Base-by-base conservation (phyloP, 2,888 invertebrate genomes). In the Spisula subtruncata region DNA sequence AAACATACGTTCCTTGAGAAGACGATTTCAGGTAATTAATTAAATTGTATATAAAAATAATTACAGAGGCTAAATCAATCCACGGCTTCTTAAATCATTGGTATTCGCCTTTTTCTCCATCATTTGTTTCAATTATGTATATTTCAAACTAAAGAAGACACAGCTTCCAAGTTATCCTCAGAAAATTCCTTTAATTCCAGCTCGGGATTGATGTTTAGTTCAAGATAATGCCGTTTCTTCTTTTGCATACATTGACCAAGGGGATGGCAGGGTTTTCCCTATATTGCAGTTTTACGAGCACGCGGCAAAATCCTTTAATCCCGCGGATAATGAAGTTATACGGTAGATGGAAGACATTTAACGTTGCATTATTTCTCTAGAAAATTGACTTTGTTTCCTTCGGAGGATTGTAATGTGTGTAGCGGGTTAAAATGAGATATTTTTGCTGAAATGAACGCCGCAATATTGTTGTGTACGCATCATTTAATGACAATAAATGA, bases 351-450 rank as follows among this genome's bases (percentile, higher is more conserved):
- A 88, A 90, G 84, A 86, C 86, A 88, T 92, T 89, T 90, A 94
- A 94, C 94, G 93, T 93, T 89, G 92, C 90, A 91, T 94, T 94
- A 94, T 94, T 94, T 94, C 92, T 81, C 82, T 81, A 91, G 94
- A 93, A 94, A 94, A 94, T 94, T 94, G 94, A 93, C 94, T 94
- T 94, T 92, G 91, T 93, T 93, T 94, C 92, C 94, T 91, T 85
- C 86, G 84, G 94, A 90, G 91, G 90, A 90, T 90, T 90, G 81
- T 86, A 88, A 88, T 86, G 88, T 80, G 81, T 56, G 46, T 51
- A 25, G 20, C 48, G 32, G 35, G 75, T 75, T 35, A 48, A 75
- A 75, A 75, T 84, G 75, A 75, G 71, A 83, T 51, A 41, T 79
- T 85, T 85, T 51, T 75, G 79, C 32, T 54, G 41, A 25, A 85